Percentiles rank a stretch among this genome's conserved stretches.
phyloP scores from a whole-genome alignment of 1,140 invertebrate genomes.

The Drosophila pseudoananassae region DNA sequence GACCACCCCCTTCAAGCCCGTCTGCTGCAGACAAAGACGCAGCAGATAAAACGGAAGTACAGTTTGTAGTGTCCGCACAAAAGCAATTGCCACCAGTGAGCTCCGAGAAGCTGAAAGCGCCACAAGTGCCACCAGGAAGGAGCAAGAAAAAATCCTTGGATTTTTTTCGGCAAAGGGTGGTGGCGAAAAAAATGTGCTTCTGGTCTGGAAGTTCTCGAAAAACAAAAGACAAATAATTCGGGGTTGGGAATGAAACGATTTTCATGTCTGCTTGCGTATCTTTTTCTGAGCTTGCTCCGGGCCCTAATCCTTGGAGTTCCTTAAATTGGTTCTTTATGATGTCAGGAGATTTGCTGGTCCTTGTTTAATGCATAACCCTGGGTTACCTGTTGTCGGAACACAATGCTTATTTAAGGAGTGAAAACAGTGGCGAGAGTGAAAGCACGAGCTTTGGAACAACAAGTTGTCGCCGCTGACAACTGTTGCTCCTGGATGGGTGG shows the following conservation, averaged over 20 bases:
- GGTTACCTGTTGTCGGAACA: background rate
- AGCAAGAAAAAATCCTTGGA: constrained; percentile 16
- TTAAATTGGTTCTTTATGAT: constrained; percentile 11
- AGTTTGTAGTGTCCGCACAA: constrained; percentile 75
- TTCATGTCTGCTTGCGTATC: constrained; percentile 25
- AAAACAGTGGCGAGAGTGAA: background rate
- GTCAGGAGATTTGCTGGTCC: background rate
- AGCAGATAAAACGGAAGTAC: constrained; percentile 71
- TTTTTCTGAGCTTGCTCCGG: constrained; percentile 31
- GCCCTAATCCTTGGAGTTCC: background rate
- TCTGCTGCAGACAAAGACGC: constrained; percentile 63
- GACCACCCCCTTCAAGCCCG: constrained; percentile 1
- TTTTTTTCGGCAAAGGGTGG: constrained; percentile 5
- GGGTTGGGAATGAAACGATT: constrained; percentile 44
- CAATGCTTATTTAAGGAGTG: background rate
- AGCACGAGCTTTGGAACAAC: constrained; percentile 46
- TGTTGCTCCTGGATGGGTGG: constrained; percentile 49
- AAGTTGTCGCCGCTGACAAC: constrained; percentile 71
- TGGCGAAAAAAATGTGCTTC: constrained; percentile 13
- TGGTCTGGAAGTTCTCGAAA: constrained; percentile 34
- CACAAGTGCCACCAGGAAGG: constrained; percentile 50
- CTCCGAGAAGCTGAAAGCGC: constrained; percentile 51
- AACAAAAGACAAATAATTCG: constrained; percentile 16
- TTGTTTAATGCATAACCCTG: background rate
- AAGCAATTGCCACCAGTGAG: constrained; percentile 48